Percentiles rank a stretch among this genome's conserved stretches.
These are phyloP conservation scores for Antechinus stuartii DNA, from an alignment of 2,113 vertebrate species.

Conservation along the genomic window DNA sequence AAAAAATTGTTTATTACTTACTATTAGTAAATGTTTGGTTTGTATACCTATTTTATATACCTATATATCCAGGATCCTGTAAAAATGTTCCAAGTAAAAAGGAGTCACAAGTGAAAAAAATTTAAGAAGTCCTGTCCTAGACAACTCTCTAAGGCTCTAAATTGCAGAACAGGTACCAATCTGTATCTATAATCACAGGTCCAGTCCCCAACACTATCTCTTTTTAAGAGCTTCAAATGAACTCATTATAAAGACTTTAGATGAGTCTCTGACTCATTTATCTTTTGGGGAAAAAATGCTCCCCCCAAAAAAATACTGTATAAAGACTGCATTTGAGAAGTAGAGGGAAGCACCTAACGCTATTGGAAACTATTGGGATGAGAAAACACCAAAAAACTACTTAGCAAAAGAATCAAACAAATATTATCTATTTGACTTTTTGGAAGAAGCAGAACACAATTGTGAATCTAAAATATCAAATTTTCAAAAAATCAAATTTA, in stretches of 20 bases:
- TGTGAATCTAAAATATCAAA: conserved; percentile 43
- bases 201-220: neutral
- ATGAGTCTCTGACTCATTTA: neutral
- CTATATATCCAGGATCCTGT: no score
- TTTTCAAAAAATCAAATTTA: conserved; percentile 32
- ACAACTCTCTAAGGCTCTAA: neutral
- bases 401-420: neutral
- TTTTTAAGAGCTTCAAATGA: neutral
- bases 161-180: neutral
- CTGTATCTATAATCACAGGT: neutral
- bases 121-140: neutral
- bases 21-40: no score
- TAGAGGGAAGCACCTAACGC: neutral
- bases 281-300: neutral
- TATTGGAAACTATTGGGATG: neutral
- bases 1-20: no score
- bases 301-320: neutral
- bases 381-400: neutral
- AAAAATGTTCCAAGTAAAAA: no score
- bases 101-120: no score
- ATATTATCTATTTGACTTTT: neutral
- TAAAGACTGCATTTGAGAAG: neutral
- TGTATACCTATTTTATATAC: no score
- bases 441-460: neutral
- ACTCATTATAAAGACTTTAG: neutral